Percentiles rank a stretch among this genome's conserved stretches.
Evolutionary conservation across 1,140 invertebrate species (phyloP).

Genomic region (Melipona quadrifasciata): DNA sequence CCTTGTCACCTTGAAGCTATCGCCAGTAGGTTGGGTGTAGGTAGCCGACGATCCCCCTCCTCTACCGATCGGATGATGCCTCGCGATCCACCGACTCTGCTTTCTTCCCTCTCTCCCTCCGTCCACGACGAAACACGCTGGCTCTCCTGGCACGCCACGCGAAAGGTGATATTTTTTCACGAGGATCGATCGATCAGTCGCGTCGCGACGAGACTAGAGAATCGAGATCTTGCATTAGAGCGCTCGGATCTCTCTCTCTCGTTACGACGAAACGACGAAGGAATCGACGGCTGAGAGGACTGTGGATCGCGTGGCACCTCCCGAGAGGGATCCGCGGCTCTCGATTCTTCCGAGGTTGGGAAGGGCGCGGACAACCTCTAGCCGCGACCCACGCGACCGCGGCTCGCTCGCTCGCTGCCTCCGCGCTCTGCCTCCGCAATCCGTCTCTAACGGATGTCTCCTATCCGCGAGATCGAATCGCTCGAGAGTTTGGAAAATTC

Average conservation of each 20-base stretch:
- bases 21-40: conserved; percentile 66
- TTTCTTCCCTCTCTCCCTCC: background rate
- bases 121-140: background rate
- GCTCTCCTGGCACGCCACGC: background rate
- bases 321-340: conserved; percentile 55
- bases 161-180: conserved; percentile 4
- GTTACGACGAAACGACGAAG: conserved; percentile 22
- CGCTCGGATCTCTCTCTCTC: conserved; percentile 10
- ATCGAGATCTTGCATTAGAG: background rate
- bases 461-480: background rate
- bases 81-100: conserved; percentile 2
- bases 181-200: background rate
- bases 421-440: conserved; percentile 45
- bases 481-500: background rate
- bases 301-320: conserved; percentile 63
- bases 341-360: conserved; percentile 58
- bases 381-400: conserved; percentile 70
- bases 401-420: conserved; percentile 63
- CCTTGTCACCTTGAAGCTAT: conserved; percentile 66
- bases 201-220: background rate
- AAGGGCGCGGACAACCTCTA: conserved; percentile 62
- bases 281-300: conserved; percentile 36
- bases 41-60: conserved; percentile 52
- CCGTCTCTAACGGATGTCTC: conserved; percentile 60
- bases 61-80: conserved; percentile 59